A percentile compares a stretch with the other conserved stretches of the same genome.
phyloP scores from a whole-genome alignment of 1,140 invertebrate genomes.

The Capitella teleta region DNA sequence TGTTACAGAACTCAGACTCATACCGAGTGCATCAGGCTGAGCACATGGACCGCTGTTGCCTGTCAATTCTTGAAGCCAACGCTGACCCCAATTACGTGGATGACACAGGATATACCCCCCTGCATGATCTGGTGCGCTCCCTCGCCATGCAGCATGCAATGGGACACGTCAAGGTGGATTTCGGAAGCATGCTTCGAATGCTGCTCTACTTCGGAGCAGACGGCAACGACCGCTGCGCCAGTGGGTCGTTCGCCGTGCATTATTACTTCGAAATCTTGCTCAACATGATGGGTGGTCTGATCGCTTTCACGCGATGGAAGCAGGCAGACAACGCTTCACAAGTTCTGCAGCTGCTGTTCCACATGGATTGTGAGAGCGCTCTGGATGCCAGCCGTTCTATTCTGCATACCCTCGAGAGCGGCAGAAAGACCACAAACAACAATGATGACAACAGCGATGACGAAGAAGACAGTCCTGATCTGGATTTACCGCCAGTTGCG shows the following conservation, averaged over 20 bases:
- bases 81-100: conserved; percentile 2
- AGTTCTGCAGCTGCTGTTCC: conserved; percentile 4
- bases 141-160: conserved; percentile 9
- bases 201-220: conserved; percentile 9
- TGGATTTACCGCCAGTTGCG: too few species aligned
- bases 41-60: conserved; percentile 7
- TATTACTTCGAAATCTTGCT: conserved; percentile 7
- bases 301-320: conserved; percentile 9
- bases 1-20: conserved; percentile 7
- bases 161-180: conserved; percentile 9
- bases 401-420: too few species aligned
- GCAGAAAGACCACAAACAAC: too few species aligned
- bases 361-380: conserved; percentile 5
- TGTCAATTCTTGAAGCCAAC: conserved; percentile 6
- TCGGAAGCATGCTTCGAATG: conserved; percentile 9
- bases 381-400: not conserved
- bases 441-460: too few species aligned
- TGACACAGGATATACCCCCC: conserved; percentile 6
- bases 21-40: conserved; percentile 8
- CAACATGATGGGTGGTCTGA: conserved; percentile 9
- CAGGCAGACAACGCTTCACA: not conserved
- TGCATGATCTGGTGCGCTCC: conserved; percentile 8
- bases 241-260: conserved; percentile 3
- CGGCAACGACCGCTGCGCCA: not conserved
- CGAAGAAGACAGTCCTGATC: too few species aligned